Base-by-base conservation (phyloP, 64 coral and sea anemone genomes). In the Catalaphyllia jardinei region DNA sequence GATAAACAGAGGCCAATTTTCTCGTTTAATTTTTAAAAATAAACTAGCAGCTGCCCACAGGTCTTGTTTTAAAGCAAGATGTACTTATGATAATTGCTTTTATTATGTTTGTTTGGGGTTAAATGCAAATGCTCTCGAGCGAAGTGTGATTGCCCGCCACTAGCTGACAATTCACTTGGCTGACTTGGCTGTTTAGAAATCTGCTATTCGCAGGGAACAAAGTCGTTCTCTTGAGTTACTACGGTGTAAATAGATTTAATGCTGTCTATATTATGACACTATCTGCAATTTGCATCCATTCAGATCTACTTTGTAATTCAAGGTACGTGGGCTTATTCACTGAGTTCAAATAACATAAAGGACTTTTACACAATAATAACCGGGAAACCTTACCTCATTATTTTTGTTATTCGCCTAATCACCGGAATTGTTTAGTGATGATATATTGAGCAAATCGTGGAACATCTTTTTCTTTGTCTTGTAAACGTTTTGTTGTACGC, bases 101-200 rank as follows among this genome's bases (percentile, higher is more conserved):
- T 62, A 76, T 72, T 72, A 72, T 82, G 71, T 82, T 91, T 91
- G 89, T 91, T 91, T 91, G 79, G 79, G 60, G 79, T 91, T 82
- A 91, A 83, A 75, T 79, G 88, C 88, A 78, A 80, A 89, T 80
- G 77, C 78, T 76, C 62, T 27, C 30, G 62, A 46, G 17, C 80
- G 2, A 85, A 85, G 81, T 71, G 81, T 57, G 89, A 85, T 85
- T 76, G 79, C 76, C 54, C 54, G 54, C 54, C 22, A 74, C 19
- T 18, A 84, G 38, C 73, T 87, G 71, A 74, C 73, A 74, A 87
- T 20, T 87, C 81, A 85, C 35, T 71, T 51, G 62, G 63, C 38
- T 85, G 62, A 85, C 35, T 71, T 51, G 62, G 63, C 38, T 85
- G 62, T 85, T 50, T 71, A 31, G 33, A 71, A 50, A 85, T 24